Evolutionary conservation across 35 echinoderm and acorn worm species (phyloP).

Genomic region (Ophioderma brevispina): DNA sequence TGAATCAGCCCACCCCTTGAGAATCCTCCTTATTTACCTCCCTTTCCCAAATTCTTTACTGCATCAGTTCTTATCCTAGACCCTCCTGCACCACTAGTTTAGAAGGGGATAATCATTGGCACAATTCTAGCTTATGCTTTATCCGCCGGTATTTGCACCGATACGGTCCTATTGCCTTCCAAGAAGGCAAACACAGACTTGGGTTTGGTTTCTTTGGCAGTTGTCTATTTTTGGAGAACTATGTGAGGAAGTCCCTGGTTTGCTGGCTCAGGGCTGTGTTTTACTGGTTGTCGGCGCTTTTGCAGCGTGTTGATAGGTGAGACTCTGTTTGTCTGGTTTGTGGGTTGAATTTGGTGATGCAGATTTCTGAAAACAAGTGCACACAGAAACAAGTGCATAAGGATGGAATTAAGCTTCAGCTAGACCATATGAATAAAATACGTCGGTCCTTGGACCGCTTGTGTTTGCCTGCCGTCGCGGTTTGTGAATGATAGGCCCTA

Average conservation of each 20-base stretch:
- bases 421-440: too few species aligned
- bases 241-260: slow-evolving; percentile 5
- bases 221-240: not conserved
- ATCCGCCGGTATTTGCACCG: not conserved
- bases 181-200: slow-evolving; percentile 27
- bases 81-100: not conserved
- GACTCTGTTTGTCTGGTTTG: not conserved
- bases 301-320: not conserved
- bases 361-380: too few species aligned
- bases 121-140: not conserved
- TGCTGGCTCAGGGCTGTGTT: not conserved
- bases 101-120: not conserved
- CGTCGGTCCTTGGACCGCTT: too few species aligned
- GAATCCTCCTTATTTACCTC: not conserved
- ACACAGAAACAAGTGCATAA: too few species aligned
- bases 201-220: not conserved
- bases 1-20: not conserved
- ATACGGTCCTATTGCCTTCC: slow-evolving; percentile 1
- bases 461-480: too few species aligned
- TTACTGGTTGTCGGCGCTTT: slow-evolving; percentile 2
- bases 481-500: too few species aligned
- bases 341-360: too few species aligned
- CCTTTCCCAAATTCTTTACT: not conserved
- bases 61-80: not conserved
- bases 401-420: too few species aligned